These are phyloP conservation scores for Montipora sp. DNA, from an alignment of 64 coral and sea anemone species.

Conservation along the genomic window DNA sequence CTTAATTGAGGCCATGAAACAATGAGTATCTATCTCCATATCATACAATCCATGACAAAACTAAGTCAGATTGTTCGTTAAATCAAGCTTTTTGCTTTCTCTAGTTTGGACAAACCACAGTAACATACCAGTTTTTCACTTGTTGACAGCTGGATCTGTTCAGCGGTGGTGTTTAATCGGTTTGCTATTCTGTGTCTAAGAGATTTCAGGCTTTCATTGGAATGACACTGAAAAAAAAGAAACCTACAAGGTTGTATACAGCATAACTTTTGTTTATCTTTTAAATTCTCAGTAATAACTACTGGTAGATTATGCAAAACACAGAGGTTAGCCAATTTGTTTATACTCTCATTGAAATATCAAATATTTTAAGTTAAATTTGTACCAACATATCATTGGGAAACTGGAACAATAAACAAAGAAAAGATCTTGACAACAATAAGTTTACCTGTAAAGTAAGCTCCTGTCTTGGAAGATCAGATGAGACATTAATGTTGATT, in stretches of 20 bases:
- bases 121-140: constrained; percentile 85
- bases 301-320: no score
- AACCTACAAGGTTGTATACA: neutral
- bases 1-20: no score
- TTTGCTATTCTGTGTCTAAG: constrained; percentile 73
- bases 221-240: constrained; percentile 72
- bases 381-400: no score
- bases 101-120: neutral
- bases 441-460: constrained; percentile 71
- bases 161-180: constrained; percentile 75
- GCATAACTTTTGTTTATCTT: no score
- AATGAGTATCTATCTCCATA: no score
- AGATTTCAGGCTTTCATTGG: constrained; percentile 85
- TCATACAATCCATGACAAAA: no score
- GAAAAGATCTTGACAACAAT: neutral
- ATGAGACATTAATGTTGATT: constrained; percentile 77
- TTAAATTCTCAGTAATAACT: no score
- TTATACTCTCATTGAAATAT: no score
- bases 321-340: no score
- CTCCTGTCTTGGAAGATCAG: constrained; percentile 82
- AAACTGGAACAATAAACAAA: neutral
- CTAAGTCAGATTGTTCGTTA: no score
- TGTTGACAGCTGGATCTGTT: constrained; percentile 87
- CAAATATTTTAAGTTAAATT: no score
- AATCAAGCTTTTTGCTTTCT: no score